phyloP scores from a whole-genome alignment of 1,140 invertebrate species.

The Battus philenor region DNA sequence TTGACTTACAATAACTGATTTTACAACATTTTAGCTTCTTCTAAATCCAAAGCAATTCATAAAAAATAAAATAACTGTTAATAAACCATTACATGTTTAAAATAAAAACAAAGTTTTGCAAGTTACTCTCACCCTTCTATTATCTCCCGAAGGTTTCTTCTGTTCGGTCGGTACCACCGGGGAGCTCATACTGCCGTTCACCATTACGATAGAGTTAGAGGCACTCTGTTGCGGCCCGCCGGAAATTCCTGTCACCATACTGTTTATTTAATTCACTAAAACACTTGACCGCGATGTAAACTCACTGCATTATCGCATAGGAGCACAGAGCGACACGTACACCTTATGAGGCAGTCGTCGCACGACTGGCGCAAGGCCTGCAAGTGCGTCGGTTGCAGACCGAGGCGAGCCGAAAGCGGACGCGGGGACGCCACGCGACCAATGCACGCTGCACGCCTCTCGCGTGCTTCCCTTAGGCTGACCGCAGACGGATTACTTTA shows the following conservation, averaged over 20 bases:
- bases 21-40: too few species aligned
- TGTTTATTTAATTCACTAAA: conserved; percentile 28
- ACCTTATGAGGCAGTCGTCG: conserved; percentile 32
- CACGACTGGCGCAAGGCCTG: conserved; percentile 46
- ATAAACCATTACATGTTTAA: too few species aligned
- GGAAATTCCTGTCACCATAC: conserved; percentile 57
- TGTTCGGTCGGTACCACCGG: conserved; percentile 30
- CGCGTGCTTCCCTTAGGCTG: conserved; percentile 22
- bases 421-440: conserved; percentile 27
- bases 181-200: conserved; percentile 31
- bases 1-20: too few species aligned
- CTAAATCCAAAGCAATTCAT: too few species aligned
- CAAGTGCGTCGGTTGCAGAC: conserved; percentile 13
- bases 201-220: conserved; percentile 31
- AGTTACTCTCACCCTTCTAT: conserved; percentile 50
- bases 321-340: conserved; percentile 22
- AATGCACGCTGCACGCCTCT: conserved; percentile 26
- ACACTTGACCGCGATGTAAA: conserved; percentile 21
- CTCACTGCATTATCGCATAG: conserved; percentile 39
- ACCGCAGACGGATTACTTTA: too few species aligned
- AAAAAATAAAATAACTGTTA: too few species aligned
- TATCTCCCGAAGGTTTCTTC: conserved; percentile 49
- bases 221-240: conserved; percentile 43
- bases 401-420: conserved; percentile 17
- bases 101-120: conserved; percentile 1